Evolutionary conservation across 2,113 vertebrate genomes (phyloP), one percentile per base, ranked within the genome.

Genomic region (Mesembrinibis cayennensis): DNA sequence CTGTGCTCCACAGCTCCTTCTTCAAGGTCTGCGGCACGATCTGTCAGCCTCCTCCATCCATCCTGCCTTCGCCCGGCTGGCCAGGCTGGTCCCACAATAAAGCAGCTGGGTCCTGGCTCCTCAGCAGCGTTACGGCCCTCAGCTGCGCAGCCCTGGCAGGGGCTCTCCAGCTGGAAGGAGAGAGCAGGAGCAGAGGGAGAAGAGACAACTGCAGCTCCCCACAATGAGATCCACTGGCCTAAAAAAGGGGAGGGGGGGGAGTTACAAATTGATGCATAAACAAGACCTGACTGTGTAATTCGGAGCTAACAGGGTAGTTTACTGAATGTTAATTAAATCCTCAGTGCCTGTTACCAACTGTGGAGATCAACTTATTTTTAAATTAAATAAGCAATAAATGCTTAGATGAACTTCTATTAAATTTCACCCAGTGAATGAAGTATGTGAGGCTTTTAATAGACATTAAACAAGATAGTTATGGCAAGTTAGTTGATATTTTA

Each of bases 371-470:
- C 98, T 97, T 98, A 97, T 98, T 98, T 98, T 97, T 97, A 97
- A 98, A 98, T 98, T 98, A 98, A 98, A 97, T 98, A 98, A 97
- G 97, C 98, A 97, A 96, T 98, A 98, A 98, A 98, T 98, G 98
- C 96, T 96, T 93, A 98, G 96, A 98, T 95, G 97, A 97, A 98
- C 92, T 97, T 98, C 98, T 98, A 98, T 97, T 98, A 98, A 98
- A 98, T 98, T 98, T 98, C 96, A 96, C 63, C 95, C 97, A 96
- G 90, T 66, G 96, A 98, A 93, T 97, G 89, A 98, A 95, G 89
- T 97, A 97, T 97, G 96, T 95, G 93, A 86, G 79, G 81, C 92
- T 97, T 94, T 97, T 97, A 98, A 98, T 92, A 97, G 95, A 98
- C 95, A 95, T 97, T 98, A 98, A 98, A 97, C 84, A 98, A 96